Percentiles rank a stretch among this genome's conserved stretches.
Conservation (phyloP, 2,888 invertebrate genomes). For the Aradus depressus region DNA sequence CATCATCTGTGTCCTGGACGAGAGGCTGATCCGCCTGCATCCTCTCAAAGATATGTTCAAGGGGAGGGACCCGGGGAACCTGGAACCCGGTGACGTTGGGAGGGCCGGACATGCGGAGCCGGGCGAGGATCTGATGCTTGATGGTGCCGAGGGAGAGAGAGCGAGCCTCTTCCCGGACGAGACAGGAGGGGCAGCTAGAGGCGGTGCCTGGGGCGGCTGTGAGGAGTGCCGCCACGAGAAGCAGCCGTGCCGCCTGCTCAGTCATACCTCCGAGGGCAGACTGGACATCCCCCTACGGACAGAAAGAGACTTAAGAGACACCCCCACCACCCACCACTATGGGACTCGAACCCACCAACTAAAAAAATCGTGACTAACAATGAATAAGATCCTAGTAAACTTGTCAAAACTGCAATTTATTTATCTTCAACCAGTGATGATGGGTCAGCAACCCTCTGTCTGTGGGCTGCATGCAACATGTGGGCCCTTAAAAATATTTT, state of each 20-base stretch:
- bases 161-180: conserved; percentile 45
- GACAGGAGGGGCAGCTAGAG: conserved; percentile 43
- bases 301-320: too few relatives aligned
- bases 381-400: too few relatives aligned
- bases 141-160: conserved; percentile 46
- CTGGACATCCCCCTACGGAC: conserved; percentile 8
- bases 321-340: background rate
- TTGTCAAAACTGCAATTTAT: too few relatives aligned
- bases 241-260: conserved; percentile 11
- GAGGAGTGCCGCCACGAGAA: conserved; percentile 10
- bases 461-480: too few relatives aligned
- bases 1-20: conserved; percentile 39
- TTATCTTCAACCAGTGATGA: too few relatives aligned
- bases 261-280: conserved; percentile 6
- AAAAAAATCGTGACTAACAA: too few relatives aligned
- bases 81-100: conserved; percentile 49
- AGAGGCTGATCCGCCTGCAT: conserved; percentile 41
- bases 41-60: conserved; percentile 23
- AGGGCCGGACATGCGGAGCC: conserved; percentile 46
- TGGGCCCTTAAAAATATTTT: too few relatives aligned
- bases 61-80: conserved; percentile 38
- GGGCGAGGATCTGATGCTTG: conserved; percentile 48
- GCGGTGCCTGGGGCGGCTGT: conserved; percentile 16
- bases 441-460: too few relatives aligned
- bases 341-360: too few relatives aligned